Evolutionary conservation across 1,140 invertebrate genomes (phyloP), one percentile per base, ranked within the genome.

Genomic region (Mercenaria mercenaria): DNA sequence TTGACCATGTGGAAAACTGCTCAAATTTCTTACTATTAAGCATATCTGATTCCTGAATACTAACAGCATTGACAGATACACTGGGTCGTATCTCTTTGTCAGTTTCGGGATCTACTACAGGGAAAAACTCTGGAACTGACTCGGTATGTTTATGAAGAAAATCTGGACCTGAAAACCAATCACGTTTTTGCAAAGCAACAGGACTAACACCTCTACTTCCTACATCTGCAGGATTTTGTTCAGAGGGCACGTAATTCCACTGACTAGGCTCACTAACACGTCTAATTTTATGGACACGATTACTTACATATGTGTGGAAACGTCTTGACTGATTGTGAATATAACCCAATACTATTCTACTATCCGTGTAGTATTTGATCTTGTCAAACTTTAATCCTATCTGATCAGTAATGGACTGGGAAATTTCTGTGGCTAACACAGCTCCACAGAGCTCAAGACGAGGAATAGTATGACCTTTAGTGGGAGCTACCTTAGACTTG

Each of bases 401-500:
- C 26, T 91, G 41, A 26, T 81, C 39, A 8, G 23, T 11, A 32
- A 91, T 26, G n/a, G 61, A 29, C 20, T 61, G 29, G 29, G 41
- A 79, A 23, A 91, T 20, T 61, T 83, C 74, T 1, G 56, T 41
- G 29, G 85, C 85, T 13, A 87, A 20, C 4, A 91, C 80, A 47
- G 88, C 81, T 32, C 50, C 61, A 72, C 82, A 85, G 1, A 82
- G 23, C 56, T 81, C 79, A 3, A 81, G 56, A 29, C 90, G 8
- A 23, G 91, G 85, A 39, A 92, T 47, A 26, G 74, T 91, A 32
- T 91, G 43, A 15, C 47, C 52, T 29, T 69, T 64, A 23, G 41
- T 37, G 8, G 91, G 90, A 15, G 90, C 72, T 10, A 92, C 76
- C 37, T 81, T 88, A 4, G 85, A 26, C 39, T 92, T 91, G 13